phyloP scores from a whole-genome alignment of 1,140 invertebrate genomes.

The Glomeris maerens region DNA sequence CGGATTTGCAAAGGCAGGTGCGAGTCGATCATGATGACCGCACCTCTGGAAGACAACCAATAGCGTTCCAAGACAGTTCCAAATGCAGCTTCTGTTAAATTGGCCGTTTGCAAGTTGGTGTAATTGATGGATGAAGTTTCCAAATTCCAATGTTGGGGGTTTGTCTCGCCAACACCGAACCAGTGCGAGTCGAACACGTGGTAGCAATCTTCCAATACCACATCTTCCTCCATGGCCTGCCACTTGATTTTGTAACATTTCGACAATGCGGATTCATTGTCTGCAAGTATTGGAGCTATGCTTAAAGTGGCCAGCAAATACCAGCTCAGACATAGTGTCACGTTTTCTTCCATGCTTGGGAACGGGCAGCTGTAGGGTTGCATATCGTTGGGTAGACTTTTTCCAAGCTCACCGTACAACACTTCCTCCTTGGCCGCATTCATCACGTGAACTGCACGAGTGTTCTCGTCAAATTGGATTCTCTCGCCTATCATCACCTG shows the following conservation, averaged over 20 bases:
- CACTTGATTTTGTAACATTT: slow-evolving; percentile 70
- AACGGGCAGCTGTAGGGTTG: slow-evolving; percentile 52
- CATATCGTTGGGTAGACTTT: slow-evolving; percentile 36
- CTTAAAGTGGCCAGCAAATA: too few species aligned
- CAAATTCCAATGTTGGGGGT: slow-evolving; percentile 60
- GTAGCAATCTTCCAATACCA: slow-evolving; percentile 56
- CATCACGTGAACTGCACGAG: slow-evolving; percentile 54
- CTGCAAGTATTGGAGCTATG: too few species aligned
- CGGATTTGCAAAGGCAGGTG: slow-evolving; percentile 52
- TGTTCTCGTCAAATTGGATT: slow-evolving; percentile 65
- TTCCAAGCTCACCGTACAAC: slow-evolving; percentile 51
- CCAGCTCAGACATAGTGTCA: slow-evolving; percentile 34
- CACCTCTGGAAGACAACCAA: slow-evolving; percentile 69
- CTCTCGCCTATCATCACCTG: slow-evolving; percentile 66
- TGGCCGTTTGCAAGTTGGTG: slow-evolving; percentile 65
- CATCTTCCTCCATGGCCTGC: slow-evolving; percentile 46
- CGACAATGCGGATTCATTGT: slow-evolving; percentile 6
- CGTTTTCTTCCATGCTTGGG: slow-evolving; percentile 39
- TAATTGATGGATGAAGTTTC: slow-evolving; percentile 52
- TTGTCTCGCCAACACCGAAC: slow-evolving; percentile 67
- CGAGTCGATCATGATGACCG: slow-evolving; percentile 57
- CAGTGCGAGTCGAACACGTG: slow-evolving; percentile 47
- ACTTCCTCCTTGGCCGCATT: slow-evolving; percentile 53
- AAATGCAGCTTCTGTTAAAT: slow-evolving; percentile 46
- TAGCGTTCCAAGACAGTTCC: slow-evolving; percentile 65